Percentiles rank a stretch among this genome's conserved stretches.
These are phyloP conservation scores for Maccullochella peelii DNA, from an alignment of 2,113 vertebrate species.

Conservation along the genomic window DNA sequence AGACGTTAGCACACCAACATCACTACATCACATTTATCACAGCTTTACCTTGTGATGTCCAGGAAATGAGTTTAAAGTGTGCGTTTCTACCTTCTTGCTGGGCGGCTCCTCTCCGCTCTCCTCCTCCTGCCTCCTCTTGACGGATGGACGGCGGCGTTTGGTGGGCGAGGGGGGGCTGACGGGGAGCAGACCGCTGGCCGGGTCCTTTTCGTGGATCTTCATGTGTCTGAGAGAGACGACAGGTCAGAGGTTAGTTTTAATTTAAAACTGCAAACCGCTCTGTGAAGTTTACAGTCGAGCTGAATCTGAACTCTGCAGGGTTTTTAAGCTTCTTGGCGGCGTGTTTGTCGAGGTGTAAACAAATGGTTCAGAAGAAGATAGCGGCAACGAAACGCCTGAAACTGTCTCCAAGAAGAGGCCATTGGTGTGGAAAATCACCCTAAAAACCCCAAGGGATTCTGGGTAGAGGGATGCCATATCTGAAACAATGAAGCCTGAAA, in stretches of 20 bases:
- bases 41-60: neutral
- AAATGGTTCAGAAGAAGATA: no score
- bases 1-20: slow-evolving; percentile 10
- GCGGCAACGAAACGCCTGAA: no score
- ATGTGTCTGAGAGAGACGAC: slow-evolving; percentile 87
- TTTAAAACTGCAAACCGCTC: no score
- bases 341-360: no score
- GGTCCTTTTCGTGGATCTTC: slow-evolving; percentile 99
- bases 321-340: no score
- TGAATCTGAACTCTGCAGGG: no score
- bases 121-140: slow-evolving; percentile 91
- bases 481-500: no score
- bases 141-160: slow-evolving; percentile 90
- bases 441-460: no score
- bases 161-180: slow-evolving; percentile 89
- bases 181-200: slow-evolving; percentile 79
- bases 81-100: slow-evolving; percentile 88
- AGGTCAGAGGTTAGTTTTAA: neutral
- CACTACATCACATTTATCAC: neutral
- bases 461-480: no score
- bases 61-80: neutral
- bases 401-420: no score
- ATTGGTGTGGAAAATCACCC: no score
- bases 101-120: slow-evolving; percentile 87
- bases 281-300: no score